Conservation (phyloP, 1,140 invertebrate species). For the Bombus huntii region DNA sequence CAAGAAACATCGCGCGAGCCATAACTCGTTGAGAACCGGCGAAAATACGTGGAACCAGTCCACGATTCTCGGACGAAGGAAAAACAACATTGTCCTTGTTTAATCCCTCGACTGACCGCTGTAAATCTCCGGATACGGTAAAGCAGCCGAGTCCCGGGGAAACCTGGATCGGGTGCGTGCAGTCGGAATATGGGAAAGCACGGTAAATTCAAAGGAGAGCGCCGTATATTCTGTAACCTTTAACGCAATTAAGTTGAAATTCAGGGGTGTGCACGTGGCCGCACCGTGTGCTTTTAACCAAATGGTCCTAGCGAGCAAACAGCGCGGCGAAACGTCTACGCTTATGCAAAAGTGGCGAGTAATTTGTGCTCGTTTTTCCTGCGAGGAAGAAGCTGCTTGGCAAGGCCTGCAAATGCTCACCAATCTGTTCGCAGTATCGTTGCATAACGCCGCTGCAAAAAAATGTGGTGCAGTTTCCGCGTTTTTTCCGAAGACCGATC, state of each 20-base stretch:
- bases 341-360: constrained; percentile 39
- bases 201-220: constrained; percentile 34
- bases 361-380: constrained; percentile 38
- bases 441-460: constrained; percentile 5
- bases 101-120: not conserved
- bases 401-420: constrained; percentile 3
- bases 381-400: not conserved
- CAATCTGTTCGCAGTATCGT: constrained; percentile 18
- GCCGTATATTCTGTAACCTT: constrained; percentile 40
- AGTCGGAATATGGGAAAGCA: constrained; percentile 8
- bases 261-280: constrained; percentile 7
- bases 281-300: constrained; percentile 57
- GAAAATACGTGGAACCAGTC: not conserved
- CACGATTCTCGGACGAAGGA: not conserved
- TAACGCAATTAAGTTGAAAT: constrained; percentile 66
- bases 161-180: not conserved
- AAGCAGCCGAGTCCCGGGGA: not conserved
- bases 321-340: constrained; percentile 29
- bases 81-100: not conserved
- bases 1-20: constrained; percentile 6
- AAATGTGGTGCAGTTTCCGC: not conserved
- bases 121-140: constrained; percentile 10
- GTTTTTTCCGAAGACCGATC: not conserved
- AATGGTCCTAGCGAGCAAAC: constrained; percentile 52
- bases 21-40: not conserved